These are phyloP conservation scores for Clarias magur DNA, from an alignment of 2,113 vertebrate species.

Conservation along the genomic window DNA sequence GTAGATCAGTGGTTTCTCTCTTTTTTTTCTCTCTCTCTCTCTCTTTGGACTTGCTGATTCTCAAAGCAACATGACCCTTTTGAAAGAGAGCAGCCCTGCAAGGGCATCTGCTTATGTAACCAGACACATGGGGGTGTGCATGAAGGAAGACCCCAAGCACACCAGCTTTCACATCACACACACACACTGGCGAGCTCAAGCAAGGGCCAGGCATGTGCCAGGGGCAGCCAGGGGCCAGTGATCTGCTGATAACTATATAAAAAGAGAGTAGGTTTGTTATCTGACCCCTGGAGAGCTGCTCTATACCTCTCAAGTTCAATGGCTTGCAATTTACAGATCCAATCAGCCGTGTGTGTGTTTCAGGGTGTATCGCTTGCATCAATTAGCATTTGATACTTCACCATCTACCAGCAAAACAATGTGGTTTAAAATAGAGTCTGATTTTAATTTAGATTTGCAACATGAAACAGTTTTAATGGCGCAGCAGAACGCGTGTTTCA, in stretches of 20 bases:
- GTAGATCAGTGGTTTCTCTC: slow-evolving; percentile 23
- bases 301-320: slow-evolving; percentile 29
- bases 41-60: slow-evolving; percentile 6
- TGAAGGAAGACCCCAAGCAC: slow-evolving; percentile 28
- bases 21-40: neutral
- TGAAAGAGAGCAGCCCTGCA: slow-evolving; percentile 29
- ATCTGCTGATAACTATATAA: slow-evolving; percentile 35
- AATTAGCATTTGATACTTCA: slow-evolving; percentile 32
- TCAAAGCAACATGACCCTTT: slow-evolving; percentile 40
- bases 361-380: slow-evolving; percentile 26
- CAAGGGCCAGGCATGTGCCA: slow-evolving; percentile 11
- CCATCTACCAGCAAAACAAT: slow-evolving; percentile 15
- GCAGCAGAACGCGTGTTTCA: slow-evolving; percentile 2
- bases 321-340: slow-evolving; percentile 28
- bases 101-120: slow-evolving; percentile 44
- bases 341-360: neutral
- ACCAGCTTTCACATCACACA: slow-evolving; percentile 34
- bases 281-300: neutral
- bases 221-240: slow-evolving; percentile 34
- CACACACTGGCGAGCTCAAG: slow-evolving; percentile 2
- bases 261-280: slow-evolving; percentile 24
- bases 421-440: slow-evolving; percentile 8
- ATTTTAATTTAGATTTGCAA: slow-evolving; percentile 28
- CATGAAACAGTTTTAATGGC: slow-evolving; percentile 2
- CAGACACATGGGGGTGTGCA: slow-evolving; percentile 32